Evolutionary conservation across 2,113 vertebrate genomes (phyloP), one percentile per base, ranked within the genome.

Genomic region (Equus przewalskii): DNA sequence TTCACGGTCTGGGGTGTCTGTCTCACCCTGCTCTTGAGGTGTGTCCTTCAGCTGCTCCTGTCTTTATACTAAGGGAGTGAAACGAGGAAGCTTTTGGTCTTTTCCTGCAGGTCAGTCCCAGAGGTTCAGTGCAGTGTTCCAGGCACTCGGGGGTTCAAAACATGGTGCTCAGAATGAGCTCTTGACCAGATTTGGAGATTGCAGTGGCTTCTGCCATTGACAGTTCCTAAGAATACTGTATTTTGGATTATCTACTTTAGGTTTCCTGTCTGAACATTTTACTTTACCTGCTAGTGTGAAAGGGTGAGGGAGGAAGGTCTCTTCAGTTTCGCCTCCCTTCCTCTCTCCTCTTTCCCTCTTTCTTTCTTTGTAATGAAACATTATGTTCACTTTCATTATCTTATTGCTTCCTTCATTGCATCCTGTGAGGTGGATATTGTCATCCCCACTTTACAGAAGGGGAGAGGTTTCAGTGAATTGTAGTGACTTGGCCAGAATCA

Each of bases 191-290:
- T 65, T 46, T 44, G 44, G 79, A 26, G n/a, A 36, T 49, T 2
- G 19, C 6, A n/a, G 89, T 28, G 41, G 13, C n/a, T 28, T 51
- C 30, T 41, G 6, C 54, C 54, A 96, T 84, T 22, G 56, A 14
- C 16, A 81, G 58, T 85, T 51, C 60, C n/a, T 62, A 64, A 62
- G 60, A 44, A 44, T 67, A 28, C 18, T 67, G 1, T 54, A 18
- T 9, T 91, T 36, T 64, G 49, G 41, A 56, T 85, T 18, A 22
- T 36, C 24, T 80, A 56, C 24, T 92, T 90, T 62, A 75, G 92
- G 46, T 36, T 93, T 93, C 73, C 78, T 70, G 49, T 64, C 82
- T 84, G 22, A 96, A 54, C 26, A 56, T 75, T 86, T 90, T 36
- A 49, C 79, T 89, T 89, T 69, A 62, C 75, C 65, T 88, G 44